Conservation (phyloP, 2,113 vertebrate genomes). For the Raja brachyura region DNA sequence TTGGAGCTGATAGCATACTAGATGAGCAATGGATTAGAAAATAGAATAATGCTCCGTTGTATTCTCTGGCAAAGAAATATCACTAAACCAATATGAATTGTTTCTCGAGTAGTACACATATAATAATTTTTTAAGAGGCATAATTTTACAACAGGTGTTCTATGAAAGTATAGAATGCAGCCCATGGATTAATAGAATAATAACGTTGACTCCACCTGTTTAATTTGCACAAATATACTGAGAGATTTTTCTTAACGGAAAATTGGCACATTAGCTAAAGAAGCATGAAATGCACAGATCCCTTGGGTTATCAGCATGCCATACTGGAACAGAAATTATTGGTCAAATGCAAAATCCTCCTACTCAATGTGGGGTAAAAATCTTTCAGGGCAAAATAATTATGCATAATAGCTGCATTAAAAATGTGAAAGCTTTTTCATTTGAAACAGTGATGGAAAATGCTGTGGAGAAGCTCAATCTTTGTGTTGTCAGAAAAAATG, state of each 20-base stretch:
- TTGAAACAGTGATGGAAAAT: background rate
- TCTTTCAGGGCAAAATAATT: background rate
- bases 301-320: background rate
- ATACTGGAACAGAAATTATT: background rate
- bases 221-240: slow-evolving; percentile 16
- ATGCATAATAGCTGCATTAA: background rate
- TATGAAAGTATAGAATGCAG: background rate
- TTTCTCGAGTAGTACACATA: background rate
- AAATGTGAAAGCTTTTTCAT: no score
- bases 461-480: background rate
- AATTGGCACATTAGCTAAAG: background rate
- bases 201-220: background rate
- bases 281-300: slow-evolving; percentile 20
- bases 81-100: background rate
- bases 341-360: background rate
- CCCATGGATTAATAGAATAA: background rate
- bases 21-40: background rate
- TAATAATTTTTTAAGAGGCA: background rate
- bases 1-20: background rate
- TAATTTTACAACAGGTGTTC: slow-evolving; percentile 14
- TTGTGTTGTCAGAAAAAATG: background rate
- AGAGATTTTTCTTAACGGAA: slow-evolving; percentile 7
- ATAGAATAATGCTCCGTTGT: background rate
- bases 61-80: background rate
- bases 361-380: background rate